Conservation (phyloP, 2,888 invertebrate genomes). For the Fragum fragum region DNA sequence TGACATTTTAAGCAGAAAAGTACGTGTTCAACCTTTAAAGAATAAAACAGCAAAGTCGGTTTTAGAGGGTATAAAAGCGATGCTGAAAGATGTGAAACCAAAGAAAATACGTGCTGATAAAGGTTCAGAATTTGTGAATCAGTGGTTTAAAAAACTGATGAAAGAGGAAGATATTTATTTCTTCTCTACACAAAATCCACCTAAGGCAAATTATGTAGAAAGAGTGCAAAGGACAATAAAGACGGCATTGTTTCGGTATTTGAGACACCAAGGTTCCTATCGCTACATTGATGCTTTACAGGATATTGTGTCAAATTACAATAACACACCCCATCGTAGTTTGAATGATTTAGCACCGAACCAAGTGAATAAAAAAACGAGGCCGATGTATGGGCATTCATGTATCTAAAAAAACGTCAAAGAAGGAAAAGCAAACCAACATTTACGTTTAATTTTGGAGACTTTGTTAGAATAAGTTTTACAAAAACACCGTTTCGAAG, state of each 20-base stretch:
- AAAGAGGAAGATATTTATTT: slow-evolving; percentile 37
- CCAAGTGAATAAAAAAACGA: slow-evolving; percentile 38
- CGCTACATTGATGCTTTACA: slow-evolving; percentile 21
- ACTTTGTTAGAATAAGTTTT: slow-evolving; percentile 42
- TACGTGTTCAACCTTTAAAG: slow-evolving; percentile 53
- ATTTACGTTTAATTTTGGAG: slow-evolving; percentile 30
- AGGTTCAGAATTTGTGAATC: slow-evolving; percentile 40
- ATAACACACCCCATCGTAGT: slow-evolving; percentile 38
- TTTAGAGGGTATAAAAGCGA: slow-evolving; percentile 37
- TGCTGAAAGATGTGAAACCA: slow-evolving; percentile 35
- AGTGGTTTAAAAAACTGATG: slow-evolving; percentile 33
- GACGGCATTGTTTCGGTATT: slow-evolving; percentile 1
- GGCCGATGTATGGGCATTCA: slow-evolving; percentile 50
- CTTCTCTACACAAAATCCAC: slow-evolving; percentile 36
- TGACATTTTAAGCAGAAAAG: slow-evolving; percentile 51
- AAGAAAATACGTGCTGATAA: slow-evolving; percentile 37
- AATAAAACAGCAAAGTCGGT: slow-evolving; percentile 44
- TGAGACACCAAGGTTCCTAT: slow-evolving; percentile 34
- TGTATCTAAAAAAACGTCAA: slow-evolving; percentile 35
- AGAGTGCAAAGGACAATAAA: slow-evolving; percentile 37
- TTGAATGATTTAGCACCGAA: slow-evolving; percentile 38
- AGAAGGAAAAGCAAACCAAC: slow-evolving; percentile 25
- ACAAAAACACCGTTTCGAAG: slow-evolving; percentile 33
- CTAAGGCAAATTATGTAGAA: slow-evolving; percentile 35
- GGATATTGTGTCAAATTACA: slow-evolving; percentile 28